Evolutionary conservation across 2,113 vertebrate genomes (phyloP).

Genomic region (Onychostruthus taczanowskii): DNA sequence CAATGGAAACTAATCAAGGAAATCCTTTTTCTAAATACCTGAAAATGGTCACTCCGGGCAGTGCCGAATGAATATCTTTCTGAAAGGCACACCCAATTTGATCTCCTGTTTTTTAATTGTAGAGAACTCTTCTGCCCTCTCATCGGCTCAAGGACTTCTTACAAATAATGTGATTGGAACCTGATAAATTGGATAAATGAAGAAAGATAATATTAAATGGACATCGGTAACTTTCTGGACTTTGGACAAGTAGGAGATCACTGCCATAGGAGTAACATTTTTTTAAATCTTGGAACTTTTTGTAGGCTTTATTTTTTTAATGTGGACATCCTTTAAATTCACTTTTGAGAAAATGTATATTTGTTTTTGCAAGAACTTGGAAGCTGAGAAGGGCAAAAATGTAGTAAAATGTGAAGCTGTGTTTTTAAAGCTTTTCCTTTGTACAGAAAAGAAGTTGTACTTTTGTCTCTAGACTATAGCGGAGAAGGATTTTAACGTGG

Average conservation of each 20-base stretch:
- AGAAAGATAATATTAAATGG: slow-evolving; percentile 67
- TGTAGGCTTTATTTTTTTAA: slow-evolving; percentile 89
- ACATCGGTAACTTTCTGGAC: slow-evolving; percentile 70
- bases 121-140: slow-evolving; percentile 70
- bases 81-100: slow-evolving; percentile 64
- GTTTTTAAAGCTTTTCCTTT: slow-evolving; percentile 74
- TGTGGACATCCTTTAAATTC: slow-evolving; percentile 79
- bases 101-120: slow-evolving; percentile 77
- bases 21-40: slow-evolving; percentile 75
- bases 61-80: slow-evolving; percentile 58
- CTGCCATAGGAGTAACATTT: slow-evolving; percentile 79
- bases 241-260: slow-evolving; percentile 76
- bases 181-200: slow-evolving; percentile 66
- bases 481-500: slow-evolving; percentile 9
- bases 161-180: slow-evolving; percentile 73
- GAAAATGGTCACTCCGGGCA: background rate
- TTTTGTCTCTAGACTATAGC: slow-evolving; percentile 38
- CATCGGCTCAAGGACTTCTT: slow-evolving; percentile 69
- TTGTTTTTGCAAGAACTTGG: slow-evolving; percentile 75
- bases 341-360: slow-evolving; percentile 78
- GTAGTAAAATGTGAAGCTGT: slow-evolving; percentile 79
- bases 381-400: slow-evolving; percentile 75
- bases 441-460: slow-evolving; percentile 72
- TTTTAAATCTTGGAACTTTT: slow-evolving; percentile 80
- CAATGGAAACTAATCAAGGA: slow-evolving; percentile 90